Evolutionary conservation across 2,113 vertebrate genomes (phyloP).

Genomic region (Cheilinus undulatus): DNA sequence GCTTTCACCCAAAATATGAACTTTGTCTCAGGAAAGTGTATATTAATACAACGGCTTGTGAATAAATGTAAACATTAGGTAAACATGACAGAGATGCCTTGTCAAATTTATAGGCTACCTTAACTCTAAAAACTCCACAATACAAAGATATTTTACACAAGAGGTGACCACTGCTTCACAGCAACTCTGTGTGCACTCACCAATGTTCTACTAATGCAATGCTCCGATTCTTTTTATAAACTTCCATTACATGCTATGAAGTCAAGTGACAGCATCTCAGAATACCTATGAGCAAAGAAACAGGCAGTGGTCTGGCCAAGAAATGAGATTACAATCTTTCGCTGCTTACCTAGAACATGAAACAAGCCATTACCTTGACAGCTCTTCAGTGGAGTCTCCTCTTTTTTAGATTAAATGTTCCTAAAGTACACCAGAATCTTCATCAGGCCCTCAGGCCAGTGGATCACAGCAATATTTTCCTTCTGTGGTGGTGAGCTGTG

Average conservation of each 20-base stretch:
- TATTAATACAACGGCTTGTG: too few relatives aligned
- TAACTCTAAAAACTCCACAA: too few relatives aligned
- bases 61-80: too few relatives aligned
- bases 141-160: too few relatives aligned
- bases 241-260: background rate
- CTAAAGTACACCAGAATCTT: background rate
- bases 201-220: background rate
- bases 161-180: too few relatives aligned
- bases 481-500: constrained; percentile 17
- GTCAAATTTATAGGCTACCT: too few relatives aligned
- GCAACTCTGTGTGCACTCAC: background rate
- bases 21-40: too few relatives aligned
- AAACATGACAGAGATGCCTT: too few relatives aligned
- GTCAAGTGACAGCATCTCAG: background rate
- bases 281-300: background rate
- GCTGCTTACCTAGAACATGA: background rate
- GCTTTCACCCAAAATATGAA: too few relatives aligned
- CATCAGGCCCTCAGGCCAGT: background rate
- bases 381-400: background rate
- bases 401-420: background rate
- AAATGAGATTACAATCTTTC: background rate
- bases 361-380: background rate
- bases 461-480: constrained; percentile 46
- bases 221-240: too few relatives aligned
- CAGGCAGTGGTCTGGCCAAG: background rate